Percentiles rank a stretch among this genome's conserved stretches.
These are phyloP conservation scores for Heteractis magnifica DNA, from an alignment of 92 coral and sea anemone species.

Conservation along the genomic window DNA sequence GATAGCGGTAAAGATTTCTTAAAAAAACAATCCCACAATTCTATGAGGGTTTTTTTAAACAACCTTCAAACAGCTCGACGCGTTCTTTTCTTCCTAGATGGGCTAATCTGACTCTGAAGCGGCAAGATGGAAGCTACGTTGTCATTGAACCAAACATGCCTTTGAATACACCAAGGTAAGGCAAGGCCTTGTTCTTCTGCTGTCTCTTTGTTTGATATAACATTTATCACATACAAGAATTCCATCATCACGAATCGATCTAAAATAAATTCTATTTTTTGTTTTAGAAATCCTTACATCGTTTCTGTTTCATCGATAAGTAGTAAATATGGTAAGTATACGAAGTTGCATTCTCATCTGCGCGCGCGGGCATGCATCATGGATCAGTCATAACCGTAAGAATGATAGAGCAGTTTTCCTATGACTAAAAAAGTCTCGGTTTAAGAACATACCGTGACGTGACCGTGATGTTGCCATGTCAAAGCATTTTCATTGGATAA, in stretches of 20 bases:
- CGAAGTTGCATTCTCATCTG: background rate
- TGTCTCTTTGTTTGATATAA: too few relatives aligned
- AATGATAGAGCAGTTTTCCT: too few relatives aligned
- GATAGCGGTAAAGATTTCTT: too few relatives aligned
- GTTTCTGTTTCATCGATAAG: slow-evolving; percentile 17
- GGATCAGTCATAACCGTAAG: too few relatives aligned
- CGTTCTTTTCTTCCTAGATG: slow-evolving; percentile 27
- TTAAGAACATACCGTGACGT: too few relatives aligned
- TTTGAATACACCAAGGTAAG: slow-evolving; percentile 62
- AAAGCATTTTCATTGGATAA: too few relatives aligned
- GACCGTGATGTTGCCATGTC: too few relatives aligned
- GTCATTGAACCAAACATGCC: slow-evolving; percentile 74
- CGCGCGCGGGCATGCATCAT: too few relatives aligned
- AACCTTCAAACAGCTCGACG: too few relatives aligned
- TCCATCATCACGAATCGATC: background rate
- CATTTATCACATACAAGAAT: too few relatives aligned
- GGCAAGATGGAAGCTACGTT: slow-evolving; percentile 66
- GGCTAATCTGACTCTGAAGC: slow-evolving; percentile 57
- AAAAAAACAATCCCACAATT: background rate
- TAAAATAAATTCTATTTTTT: background rate
- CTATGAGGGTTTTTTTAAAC: background rate
- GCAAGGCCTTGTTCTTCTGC: background rate
- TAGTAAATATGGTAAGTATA: slow-evolving; percentile 14
- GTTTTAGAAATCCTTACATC: slow-evolving; percentile 26
- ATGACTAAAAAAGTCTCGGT: too few relatives aligned